Percentiles rank a stretch among this genome's conserved stretches.
phyloP scores from a whole-genome alignment of 2,113 vertebrate species.

The Xerus inauris region DNA sequence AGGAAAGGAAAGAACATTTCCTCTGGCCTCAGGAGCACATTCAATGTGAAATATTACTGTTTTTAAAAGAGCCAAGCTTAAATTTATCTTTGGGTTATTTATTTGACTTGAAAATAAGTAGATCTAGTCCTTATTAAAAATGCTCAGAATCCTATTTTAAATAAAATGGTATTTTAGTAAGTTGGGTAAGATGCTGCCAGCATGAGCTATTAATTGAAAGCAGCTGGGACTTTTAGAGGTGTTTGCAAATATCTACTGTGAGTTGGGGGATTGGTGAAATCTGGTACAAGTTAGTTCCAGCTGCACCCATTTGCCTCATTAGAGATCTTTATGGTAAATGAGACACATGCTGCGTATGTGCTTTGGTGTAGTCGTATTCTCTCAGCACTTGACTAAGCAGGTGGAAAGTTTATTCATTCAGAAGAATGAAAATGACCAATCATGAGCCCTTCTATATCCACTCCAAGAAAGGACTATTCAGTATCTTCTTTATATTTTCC shows the following conservation, averaged over 20 bases:
- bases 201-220: slow-evolving; percentile 60
- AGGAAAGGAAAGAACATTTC: slow-evolving; percentile 78
- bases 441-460: background rate
- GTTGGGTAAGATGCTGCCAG: slow-evolving; percentile 15
- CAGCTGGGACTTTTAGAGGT: slow-evolving; percentile 56
- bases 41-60: slow-evolving; percentile 77
- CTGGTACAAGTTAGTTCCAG: slow-evolving; percentile 61
- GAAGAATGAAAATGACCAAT: slow-evolving; percentile 41
- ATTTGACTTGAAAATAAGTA: slow-evolving; percentile 76
- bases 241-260: slow-evolving; percentile 30
- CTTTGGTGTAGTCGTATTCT: background rate
- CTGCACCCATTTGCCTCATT: slow-evolving; percentile 64
- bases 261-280: background rate
- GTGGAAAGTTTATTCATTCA: slow-evolving; percentile 67
- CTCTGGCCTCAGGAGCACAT: slow-evolving; percentile 72
- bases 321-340: slow-evolving; percentile 35
- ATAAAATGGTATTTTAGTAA: slow-evolving; percentile 58
- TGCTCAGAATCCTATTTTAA: slow-evolving; percentile 60
- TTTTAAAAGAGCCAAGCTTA: slow-evolving; percentile 75
- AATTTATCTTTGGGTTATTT: slow-evolving; percentile 74
- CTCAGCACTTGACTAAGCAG: slow-evolving; percentile 60
- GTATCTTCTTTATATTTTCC: slow-evolving; percentile 25
- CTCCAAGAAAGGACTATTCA: slow-evolving; percentile 34
- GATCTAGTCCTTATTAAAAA: slow-evolving; percentile 38
- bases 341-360: background rate